Conservation (phyloP, 2,888 invertebrate genomes). For the Athalia circularis region DNA sequence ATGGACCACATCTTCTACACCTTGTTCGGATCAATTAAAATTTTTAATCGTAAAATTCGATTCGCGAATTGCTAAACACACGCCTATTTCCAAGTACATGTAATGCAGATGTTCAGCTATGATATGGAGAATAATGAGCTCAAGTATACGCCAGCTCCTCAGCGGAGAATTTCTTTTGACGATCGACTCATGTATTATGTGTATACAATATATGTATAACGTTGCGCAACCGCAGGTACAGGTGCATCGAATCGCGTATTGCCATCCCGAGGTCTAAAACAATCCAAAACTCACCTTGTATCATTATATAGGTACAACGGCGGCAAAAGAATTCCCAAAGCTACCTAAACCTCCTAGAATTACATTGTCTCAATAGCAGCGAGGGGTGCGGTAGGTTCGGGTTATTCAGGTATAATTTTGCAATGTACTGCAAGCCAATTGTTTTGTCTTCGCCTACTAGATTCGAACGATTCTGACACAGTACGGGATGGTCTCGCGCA, state of each 20-base stretch:
- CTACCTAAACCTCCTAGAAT: background rate
- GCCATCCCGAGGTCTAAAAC: background rate
- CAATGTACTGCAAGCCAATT: background rate
- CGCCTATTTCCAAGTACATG: too few relatives aligned
- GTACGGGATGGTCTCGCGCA: too few relatives aligned
- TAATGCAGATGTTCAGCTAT: too few relatives aligned
- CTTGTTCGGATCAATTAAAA: background rate
- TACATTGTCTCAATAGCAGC: background rate
- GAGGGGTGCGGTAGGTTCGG: background rate
- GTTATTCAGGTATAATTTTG: constrained; percentile 4
- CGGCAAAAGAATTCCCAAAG: background rate
- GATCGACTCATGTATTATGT: too few relatives aligned
- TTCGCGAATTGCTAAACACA: background rate
- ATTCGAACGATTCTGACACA: too few relatives aligned
- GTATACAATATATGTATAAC: too few relatives aligned
- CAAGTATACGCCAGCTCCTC: too few relatives aligned
- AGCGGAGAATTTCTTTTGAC: too few relatives aligned
- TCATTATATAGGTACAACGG: background rate
- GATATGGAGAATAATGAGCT: too few relatives aligned
- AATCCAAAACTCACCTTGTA: background rate
- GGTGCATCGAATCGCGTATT: background rate
- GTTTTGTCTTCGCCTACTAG: too few relatives aligned
- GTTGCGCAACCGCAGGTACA: background rate
- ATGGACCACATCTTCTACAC: background rate
- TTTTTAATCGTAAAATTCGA: background rate